Evolutionary conservation across 2,888 invertebrate species (phyloP), one percentile per base, ranked within the genome.

Genomic region (Mythimna pallens): DNA sequence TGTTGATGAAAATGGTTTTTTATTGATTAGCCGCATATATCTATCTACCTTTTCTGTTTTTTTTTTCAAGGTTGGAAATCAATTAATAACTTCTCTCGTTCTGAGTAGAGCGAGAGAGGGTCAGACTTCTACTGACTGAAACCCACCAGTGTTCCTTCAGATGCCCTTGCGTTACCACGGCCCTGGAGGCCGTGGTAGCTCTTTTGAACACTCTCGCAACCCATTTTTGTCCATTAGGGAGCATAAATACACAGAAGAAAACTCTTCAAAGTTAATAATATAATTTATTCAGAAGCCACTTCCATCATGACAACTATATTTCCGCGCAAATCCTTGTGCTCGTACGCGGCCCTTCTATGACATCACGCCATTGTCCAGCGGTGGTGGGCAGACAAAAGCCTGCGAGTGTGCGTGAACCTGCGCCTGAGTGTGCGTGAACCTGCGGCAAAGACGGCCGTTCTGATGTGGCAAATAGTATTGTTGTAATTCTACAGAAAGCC

Each of bases 371-470:
- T 95, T 95, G 94, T 95, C 90, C 91, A 82, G 80, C 84, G 76
- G 87, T 91, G 93, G 94, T 95, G 94, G 94, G 94, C 91, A 94
- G 94, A 94, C 94, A 95, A 95, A 94, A 93, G 94, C 91, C 87
- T 77, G 85, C 87, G 86, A 89, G 90, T 91, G 91, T 83, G 74
- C 65, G 70, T 76, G 65, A 65, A 91, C 89, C 84, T 83, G 84
- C 73, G 81, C 79, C 17, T 65, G 79, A 80, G 75, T 69, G 64
- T 59, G 74, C 65, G 70, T 75, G 50, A 8, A 52, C 20, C n/a
- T 52, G 50, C 76, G 76, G 72, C 80, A 78, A 84, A 78, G 73
- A 77, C 78, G 64, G 50, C 50, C 65, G 82, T 81, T 76, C 67
- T 68, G 73, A 81, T 82, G 82, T 72, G 66, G 83, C 77, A 65